Evolutionary conservation across 2,888 invertebrate genomes (phyloP).

Genomic region (Andricus quercusramuli): DNA sequence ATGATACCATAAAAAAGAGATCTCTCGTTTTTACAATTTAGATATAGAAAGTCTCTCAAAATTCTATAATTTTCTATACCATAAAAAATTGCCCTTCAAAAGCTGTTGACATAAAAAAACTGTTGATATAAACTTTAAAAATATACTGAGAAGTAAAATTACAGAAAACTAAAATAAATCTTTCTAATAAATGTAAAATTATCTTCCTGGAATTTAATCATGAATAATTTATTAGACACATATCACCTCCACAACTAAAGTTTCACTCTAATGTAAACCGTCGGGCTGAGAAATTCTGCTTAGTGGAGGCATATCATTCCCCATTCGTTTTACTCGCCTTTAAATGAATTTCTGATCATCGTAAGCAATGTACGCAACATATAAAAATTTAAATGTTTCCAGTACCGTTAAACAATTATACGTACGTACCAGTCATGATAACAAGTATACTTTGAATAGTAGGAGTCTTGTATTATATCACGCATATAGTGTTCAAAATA

Average conservation of each 20-base stretch:
- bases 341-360: slow-evolving; percentile 34
- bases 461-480: not conserved
- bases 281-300: slow-evolving; percentile 9
- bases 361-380: slow-evolving; percentile 13
- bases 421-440: not conserved
- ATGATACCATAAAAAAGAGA: too few species aligned
- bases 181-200: not conserved
- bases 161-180: not conserved
- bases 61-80: too few species aligned
- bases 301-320: slow-evolving; percentile 4
- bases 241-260: not conserved
- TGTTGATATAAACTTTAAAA: not conserved
- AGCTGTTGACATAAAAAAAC: too few species aligned
- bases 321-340: slow-evolving; percentile 22
- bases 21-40: too few species aligned
- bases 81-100: too few species aligned
- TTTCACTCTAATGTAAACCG: not conserved
- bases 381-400: slow-evolving; percentile 17
- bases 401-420: slow-evolving; percentile 24
- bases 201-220: slow-evolving; percentile 4
- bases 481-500: not conserved
- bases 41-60: too few species aligned
- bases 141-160: not conserved
- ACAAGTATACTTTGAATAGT: not conserved
- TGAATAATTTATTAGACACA: slow-evolving; percentile 22